These are phyloP conservation scores for Lampris incognitus DNA, from an alignment of 2,113 vertebrate species.

Conservation along the genomic window DNA sequence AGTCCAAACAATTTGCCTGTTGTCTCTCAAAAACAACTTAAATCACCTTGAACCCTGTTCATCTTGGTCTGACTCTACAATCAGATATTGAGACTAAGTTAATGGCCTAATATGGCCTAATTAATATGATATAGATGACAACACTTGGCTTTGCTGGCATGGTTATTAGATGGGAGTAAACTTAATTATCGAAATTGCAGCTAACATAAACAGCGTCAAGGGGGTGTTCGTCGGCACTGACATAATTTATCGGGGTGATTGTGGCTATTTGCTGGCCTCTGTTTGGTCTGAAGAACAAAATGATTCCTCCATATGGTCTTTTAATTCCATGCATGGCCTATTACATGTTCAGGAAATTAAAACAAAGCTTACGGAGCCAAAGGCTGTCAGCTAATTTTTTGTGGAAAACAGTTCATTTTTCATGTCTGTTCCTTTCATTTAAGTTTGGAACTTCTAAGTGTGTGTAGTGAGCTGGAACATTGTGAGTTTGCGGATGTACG, in stretches of 20 bases:
- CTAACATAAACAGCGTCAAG: constrained; percentile 42
- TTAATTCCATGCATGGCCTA: constrained; percentile 62
- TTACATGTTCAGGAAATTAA: constrained; percentile 78
- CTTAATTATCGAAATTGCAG: constrained; percentile 68
- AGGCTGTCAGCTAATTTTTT: constrained; percentile 62
- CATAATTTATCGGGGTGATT: constrained; percentile 66
- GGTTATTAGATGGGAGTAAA: constrained; percentile 57
- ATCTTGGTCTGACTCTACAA: constrained; percentile 1
- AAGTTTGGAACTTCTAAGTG: constrained; percentile 43
- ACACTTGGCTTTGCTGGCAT: constrained; percentile 32
- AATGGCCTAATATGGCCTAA: constrained; percentile 37
- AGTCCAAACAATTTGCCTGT: neutral
- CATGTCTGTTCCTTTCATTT: constrained; percentile 56
- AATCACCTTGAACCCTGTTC: constrained; percentile 50
- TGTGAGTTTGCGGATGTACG: neutral
- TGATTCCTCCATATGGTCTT: constrained; percentile 61
- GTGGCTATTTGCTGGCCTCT: constrained; percentile 59
- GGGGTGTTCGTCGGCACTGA: constrained; percentile 42
- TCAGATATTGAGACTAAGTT: constrained; percentile 29
- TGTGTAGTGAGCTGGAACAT: constrained; percentile 47
- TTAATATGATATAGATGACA: constrained; percentile 31
- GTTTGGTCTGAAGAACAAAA: constrained; percentile 46
- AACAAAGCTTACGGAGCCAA: constrained; percentile 65
- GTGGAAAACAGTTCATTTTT: constrained; percentile 66
- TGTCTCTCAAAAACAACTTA: neutral